A percentile compares a stretch with the other conserved stretches of the same genome.
Conservation (phyloP, 2,888 invertebrate species). For the Alloplasta piceator region DNA sequence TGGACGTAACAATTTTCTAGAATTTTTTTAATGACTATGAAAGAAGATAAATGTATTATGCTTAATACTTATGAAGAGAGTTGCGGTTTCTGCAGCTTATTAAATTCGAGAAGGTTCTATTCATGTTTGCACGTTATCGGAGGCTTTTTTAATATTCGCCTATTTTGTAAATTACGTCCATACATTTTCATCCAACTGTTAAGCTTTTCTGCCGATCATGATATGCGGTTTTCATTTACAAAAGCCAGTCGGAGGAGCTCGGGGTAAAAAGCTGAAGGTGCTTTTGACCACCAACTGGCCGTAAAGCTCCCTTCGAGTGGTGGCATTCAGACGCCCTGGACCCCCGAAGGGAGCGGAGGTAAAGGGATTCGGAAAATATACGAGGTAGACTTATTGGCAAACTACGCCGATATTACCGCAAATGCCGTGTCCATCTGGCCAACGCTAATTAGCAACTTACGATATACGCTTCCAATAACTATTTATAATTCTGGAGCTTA, state of each 20-base stretch:
- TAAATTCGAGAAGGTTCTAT: too few species aligned
- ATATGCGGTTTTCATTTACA: conserved; percentile 2
- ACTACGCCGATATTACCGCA: conserved; percentile 74
- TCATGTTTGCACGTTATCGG: too few species aligned
- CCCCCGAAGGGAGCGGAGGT: background rate
- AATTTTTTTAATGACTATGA: too few species aligned
- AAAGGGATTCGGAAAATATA: conserved; percentile 39
- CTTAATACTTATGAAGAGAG: too few species aligned
- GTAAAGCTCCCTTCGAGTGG: conserved; percentile 23
- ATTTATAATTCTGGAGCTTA: background rate
- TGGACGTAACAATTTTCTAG: too few species aligned
- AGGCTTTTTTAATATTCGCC: background rate
- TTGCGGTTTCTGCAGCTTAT: too few species aligned
- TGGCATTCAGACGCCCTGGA: conserved; percentile 3
- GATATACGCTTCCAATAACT: conserved; percentile 9
- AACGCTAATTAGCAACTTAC: conserved; percentile 77
- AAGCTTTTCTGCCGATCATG: background rate
- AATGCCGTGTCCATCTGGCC: conserved; percentile 77
- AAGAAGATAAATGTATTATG: too few species aligned
- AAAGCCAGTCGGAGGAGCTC: conserved; percentile 1
- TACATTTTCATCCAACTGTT: background rate
- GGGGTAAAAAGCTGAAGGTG: conserved; percentile 29
- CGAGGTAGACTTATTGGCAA: conserved; percentile 73
- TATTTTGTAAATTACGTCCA: background rate
- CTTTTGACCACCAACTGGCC: conserved; percentile 41